Base-by-base conservation (phyloP, 2,888 invertebrate species). In the Plagiodera versicolora region DNA sequence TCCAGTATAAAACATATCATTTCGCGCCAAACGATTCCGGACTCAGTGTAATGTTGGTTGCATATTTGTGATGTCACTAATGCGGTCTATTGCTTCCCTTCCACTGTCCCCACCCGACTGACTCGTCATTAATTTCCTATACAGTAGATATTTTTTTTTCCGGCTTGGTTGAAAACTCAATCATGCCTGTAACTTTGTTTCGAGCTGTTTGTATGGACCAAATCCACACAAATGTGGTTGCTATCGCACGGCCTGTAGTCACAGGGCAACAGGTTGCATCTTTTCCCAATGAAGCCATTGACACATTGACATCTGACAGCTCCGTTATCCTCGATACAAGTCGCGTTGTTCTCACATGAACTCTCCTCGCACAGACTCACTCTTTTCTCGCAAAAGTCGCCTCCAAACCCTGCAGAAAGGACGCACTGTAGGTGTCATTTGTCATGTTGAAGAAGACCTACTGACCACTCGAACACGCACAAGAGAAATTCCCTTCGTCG, bases 231-330 rank as follows among this genome's bases (percentile, higher is more conserved):
- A 51, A 81, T 75, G 1, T 78, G 72, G 66, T 81, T 80, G 11
- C 65, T 65, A 44, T 75, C 75, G 67, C 88, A 88, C 0, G 86
- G 86, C 51, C 80, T 73, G 70, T 82, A 84, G 66, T 83, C 83
- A 70, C 89, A 89, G 4, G 89, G 83, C 45, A 83, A 69, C 20
- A 83, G 73, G 70, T 83, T 82, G 68, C 86, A 86, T 55, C 84
- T 79, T 57, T 79, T 79, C 2, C 86, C 87, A 18, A 84, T 76
- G 68, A 79, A 82, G 24, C 85, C 85, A 1, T 79, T 74, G 19
- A 71, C 72, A 67, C 86, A 86, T 19, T 78, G 65, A 66, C 86
- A 86, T 45, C 75, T 73, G 76, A 81, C 85, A 0, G 81, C 80
- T 54, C 75, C 74, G 14, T 68, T 60, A 18, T 75, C 68, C 67